Base-by-base conservation (phyloP, 2,113 vertebrate species). In the Nansenia antarctica region DNA sequence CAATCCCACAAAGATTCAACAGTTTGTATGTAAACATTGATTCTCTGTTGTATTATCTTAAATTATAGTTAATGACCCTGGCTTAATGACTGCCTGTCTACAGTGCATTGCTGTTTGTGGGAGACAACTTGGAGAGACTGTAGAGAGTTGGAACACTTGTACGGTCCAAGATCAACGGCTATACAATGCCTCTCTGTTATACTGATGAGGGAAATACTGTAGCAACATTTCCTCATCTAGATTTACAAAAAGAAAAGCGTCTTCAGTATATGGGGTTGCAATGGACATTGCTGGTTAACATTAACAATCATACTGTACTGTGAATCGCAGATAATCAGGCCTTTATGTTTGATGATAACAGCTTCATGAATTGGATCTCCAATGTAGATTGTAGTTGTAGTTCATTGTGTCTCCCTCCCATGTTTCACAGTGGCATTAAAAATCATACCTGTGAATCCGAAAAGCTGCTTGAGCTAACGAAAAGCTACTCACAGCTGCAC, bases 11-110 rank as follows among this genome's bases (percentile, higher is more conserved):
- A 62, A 73, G 55, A 73, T 49, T 62, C 60, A 73, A 52, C 34
- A 67, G 55, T 60, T 57, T 53, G 62, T 37, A 49, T 47, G 37
- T 73, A 73, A 52, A 67, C 45, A 39, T 57, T 73, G 39, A 60
- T 53, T 9, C 30, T 45, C 54, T 37, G 32, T 5, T 34, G 42
- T 59, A 20, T 42, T 39, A 32, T 64, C 45, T 65, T 30, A 62
- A 65, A 60, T 66, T 58, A 47, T 53, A 34, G 27, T 15, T 66
- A 35, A 52, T 73, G 42, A 47, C 22, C 2, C 37, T n/a, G 35
- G 35, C 47, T 59, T 72, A 72, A 72, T 65, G 54, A 45, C 53
- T 30, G 15, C 8, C 5, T 58, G n/a, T n/a, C n/a, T n/a, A n/a
- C n/a, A n/a, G n/a, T n/a, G n/a, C n/a, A n/a, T n/a, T n/a, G n/a